Base-by-base conservation (phyloP, 2,888 invertebrate genomes). In the Phortica magna region DNA sequence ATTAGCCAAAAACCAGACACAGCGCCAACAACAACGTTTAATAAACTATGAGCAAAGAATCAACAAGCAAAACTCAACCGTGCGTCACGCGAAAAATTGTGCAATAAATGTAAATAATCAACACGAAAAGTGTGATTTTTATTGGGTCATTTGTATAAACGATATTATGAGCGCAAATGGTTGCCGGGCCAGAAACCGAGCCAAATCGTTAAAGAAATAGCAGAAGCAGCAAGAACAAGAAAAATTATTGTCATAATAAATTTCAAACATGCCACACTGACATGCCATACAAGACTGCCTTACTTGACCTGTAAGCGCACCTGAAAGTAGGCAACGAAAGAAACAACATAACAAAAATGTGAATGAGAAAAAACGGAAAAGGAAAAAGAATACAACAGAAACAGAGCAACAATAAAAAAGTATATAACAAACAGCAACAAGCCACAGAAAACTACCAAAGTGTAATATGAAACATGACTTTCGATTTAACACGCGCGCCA, bases 211-310 rank as follows among this genome's bases (percentile, higher is more conserved):
- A 22, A 41, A 41, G 22, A 64, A 10, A 39, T 6, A 12, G 10
- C 6, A 64, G 39, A 41, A n/a, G 10, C 1, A 75, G 75, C 79
- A 55, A 74, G 59, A 76, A 76, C 80, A 75, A 79, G 70, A 76
- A 79, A 86, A 81, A 81, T 79, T 79, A 83, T 84, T 80, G 82
- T 82, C 79, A 82, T 81, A 80, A 88, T 87, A 88, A 88, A 87
- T 87, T 88, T 86, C 74, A 67, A 78, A 75, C 80, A 80, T 78
- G 76, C 70, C 75, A 55, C 43, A 71, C 75, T 71, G 57, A 65
- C 77, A 77, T 73, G 77, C 75, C 53, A 61, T 67, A n/a, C 17
- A 31, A 42, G 17, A n/a, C 67, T 9, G 48, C 10, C 48, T 61
- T 7, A 61, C 7, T 17, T 71, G 70, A 55, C 53, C 53, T 71